phyloP scores from a whole-genome alignment of 2,113 vertebrate species.

The Dermatemys mawii region DNA sequence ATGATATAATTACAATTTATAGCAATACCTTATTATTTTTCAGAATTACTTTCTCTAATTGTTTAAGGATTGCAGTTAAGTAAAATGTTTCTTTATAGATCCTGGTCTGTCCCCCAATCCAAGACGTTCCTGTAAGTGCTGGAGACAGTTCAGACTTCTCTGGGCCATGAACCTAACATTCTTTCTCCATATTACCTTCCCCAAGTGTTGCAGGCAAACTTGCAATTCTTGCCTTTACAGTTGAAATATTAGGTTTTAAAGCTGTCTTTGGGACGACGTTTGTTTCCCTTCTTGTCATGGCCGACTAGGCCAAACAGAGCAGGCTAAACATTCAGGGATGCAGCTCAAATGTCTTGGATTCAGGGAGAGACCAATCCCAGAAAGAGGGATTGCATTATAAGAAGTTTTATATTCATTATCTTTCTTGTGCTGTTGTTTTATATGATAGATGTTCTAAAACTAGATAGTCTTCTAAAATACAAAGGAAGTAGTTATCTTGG shows the following conservation, averaged over 20 bases:
- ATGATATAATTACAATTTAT: constrained; percentile 50
- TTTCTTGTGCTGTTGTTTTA: constrained; percentile 52
- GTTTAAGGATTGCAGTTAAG: constrained; percentile 58
- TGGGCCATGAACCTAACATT: accelerated
- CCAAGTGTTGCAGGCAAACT: background rate
- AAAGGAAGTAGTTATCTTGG: constrained; percentile 62
- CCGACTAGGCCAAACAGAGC: background rate
- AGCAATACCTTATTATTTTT: constrained; percentile 57
- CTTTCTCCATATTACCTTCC: background rate
- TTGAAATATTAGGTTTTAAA: constrained; percentile 30
- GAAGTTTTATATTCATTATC: constrained; percentile 55
- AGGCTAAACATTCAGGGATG: constrained; percentile 38
- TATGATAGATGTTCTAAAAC: constrained; percentile 42
- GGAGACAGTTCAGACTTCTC: constrained; percentile 37
- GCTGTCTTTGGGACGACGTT: background rate
- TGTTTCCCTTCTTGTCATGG: background rate
- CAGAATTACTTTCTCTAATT: constrained; percentile 47
- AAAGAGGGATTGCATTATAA: background rate
- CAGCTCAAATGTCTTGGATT: constrained; percentile 10
- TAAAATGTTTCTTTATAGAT: constrained; percentile 59
- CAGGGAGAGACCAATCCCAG: constrained; percentile 21
- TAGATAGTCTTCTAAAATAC: constrained; percentile 60
- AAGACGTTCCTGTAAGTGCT: constrained; percentile 1
- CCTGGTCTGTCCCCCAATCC: constrained; percentile 42
- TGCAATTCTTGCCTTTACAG: background rate